Evolutionary conservation across 2,888 invertebrate genomes (phyloP).

Genomic region (Pterobdella sp.): DNA sequence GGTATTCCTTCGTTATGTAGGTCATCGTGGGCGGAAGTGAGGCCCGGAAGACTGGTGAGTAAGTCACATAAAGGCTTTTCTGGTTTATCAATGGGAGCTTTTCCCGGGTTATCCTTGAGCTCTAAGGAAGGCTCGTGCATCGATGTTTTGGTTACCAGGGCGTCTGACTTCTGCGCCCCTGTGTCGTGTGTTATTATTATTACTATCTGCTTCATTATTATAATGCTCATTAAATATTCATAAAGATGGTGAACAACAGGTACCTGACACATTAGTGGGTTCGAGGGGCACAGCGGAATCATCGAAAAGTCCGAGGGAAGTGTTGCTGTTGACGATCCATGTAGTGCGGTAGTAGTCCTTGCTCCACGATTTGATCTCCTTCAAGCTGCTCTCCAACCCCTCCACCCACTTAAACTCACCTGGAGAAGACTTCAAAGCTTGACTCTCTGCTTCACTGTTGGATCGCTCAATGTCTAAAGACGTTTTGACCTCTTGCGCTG

Average conservation of each 20-base stretch:
- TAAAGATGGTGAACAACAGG: neutral
- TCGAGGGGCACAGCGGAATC: neutral
- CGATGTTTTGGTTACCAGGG: too few relatives aligned
- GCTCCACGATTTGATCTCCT: constrained; percentile 12
- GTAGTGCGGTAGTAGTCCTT: constrained; percentile 23
- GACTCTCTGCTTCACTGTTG: neutral
- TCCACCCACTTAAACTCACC: neutral
- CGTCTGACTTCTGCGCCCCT: neutral
- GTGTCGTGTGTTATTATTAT: neutral
- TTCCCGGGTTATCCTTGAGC: too few relatives aligned
- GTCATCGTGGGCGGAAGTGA: neutral
- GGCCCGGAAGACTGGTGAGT: neutral
- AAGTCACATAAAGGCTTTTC: neutral
- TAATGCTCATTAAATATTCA: neutral
- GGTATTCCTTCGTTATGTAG: neutral
- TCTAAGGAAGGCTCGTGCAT: too few relatives aligned
- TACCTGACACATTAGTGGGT: neutral
- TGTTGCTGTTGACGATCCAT: constrained; percentile 21
- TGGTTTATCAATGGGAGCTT: neutral
- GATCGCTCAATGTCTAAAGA: too few relatives aligned
- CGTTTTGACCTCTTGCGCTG: too few relatives aligned
- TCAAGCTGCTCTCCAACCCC: neutral
- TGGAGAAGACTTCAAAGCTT: neutral
- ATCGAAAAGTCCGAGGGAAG: neutral
- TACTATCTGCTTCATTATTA: neutral